Evolutionary conservation across 1,140 invertebrate genomes (phyloP).

Genomic region (Drosophila kanapiae): DNA sequence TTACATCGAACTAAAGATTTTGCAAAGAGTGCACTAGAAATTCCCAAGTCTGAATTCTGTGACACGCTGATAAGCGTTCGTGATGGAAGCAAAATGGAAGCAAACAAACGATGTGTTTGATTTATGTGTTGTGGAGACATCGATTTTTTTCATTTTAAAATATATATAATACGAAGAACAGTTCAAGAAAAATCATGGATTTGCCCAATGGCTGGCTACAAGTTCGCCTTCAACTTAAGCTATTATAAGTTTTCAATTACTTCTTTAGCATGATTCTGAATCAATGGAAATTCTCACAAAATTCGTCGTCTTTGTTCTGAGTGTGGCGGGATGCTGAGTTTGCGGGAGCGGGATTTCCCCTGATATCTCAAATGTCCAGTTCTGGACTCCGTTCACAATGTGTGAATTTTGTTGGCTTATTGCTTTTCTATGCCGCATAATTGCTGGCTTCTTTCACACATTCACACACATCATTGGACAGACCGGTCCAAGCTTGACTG

Average conservation of each 20-base stretch:
- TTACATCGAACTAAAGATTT: neutral
- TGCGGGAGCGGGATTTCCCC: conserved; percentile 26
- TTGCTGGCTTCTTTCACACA: conserved; percentile 78
- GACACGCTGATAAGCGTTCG: no score
- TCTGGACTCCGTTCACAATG: conserved; percentile 64
- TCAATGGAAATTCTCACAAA: no score
- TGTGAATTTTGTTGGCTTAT: conserved; percentile 83
- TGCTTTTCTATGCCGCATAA: conserved; percentile 82
- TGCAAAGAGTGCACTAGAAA: neutral
- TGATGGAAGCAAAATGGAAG: no score
- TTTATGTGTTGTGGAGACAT: no score
- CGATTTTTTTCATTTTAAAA: no score
- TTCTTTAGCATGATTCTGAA: neutral
- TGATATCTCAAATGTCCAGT: conserved; percentile 78
- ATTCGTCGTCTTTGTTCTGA: no score
- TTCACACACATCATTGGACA: conserved; percentile 64
- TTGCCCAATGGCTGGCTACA: neutral
- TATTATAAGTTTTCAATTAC: neutral
- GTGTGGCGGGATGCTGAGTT: conserved; percentile 16
- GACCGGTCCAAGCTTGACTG: conserved; percentile 1
- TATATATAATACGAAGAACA: no score
- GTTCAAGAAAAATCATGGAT: no score
- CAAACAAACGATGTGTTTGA: no score
- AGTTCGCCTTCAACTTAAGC: neutral
- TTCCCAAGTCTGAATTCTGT: neutral